phyloP scores from a whole-genome alignment of 2,113 vertebrate species.

The Bettongia penicillata region DNA sequence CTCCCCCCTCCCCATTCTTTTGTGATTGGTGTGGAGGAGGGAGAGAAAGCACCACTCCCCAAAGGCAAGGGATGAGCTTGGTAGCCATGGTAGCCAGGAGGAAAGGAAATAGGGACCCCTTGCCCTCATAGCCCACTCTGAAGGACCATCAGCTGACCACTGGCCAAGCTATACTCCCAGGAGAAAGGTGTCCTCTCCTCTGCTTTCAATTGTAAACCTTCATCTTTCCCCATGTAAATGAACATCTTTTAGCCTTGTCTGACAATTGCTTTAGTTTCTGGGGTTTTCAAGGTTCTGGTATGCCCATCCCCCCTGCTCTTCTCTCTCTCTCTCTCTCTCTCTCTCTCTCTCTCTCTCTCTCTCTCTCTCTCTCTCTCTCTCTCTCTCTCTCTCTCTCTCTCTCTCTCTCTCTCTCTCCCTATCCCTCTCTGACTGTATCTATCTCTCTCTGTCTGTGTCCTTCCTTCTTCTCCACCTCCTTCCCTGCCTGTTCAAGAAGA shows the following conservation, averaged over 20 bases:
- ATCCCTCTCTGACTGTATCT: neutral
- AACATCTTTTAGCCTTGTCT: neutral
- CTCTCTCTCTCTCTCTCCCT: no score
- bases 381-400: no score
- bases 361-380: neutral
- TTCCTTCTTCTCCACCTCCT: neutral
- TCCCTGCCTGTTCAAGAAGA: neutral
- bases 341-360: no score
- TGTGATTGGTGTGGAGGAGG: neutral
- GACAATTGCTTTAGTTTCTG: neutral
- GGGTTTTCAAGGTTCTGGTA: neutral
- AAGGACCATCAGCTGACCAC: neutral
- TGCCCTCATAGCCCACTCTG: neutral
- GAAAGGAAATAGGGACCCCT: neutral
- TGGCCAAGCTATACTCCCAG: neutral
- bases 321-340: no score
- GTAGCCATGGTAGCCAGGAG: neutral
- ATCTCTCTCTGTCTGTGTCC: neutral
- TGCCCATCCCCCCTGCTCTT: neutral
- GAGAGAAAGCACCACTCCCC: neutral
- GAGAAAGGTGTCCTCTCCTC: neutral
- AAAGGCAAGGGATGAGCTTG: neutral
- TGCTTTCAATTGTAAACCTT: neutral
- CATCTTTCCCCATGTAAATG: neutral
- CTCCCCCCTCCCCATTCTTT: neutral